Conservation (phyloP, 92 coral and sea anemone species). For the Anthopleura xanthogrammica region DNA sequence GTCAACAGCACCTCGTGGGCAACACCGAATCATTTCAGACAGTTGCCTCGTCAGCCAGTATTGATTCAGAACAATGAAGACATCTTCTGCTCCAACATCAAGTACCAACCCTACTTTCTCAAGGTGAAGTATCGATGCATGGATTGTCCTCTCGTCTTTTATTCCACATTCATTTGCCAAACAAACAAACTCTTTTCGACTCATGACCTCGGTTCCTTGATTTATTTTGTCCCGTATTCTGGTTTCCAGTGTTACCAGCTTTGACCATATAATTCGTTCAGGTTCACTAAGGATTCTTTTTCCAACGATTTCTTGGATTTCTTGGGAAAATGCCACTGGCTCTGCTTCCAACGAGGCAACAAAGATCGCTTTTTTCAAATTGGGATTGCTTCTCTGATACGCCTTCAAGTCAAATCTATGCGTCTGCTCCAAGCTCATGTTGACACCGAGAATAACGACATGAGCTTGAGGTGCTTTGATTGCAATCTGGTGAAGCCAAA, state of each 20-base stretch:
- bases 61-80: conserved; percentile 37
- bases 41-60: conserved; percentile 54
- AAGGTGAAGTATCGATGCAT: conserved; percentile 44
- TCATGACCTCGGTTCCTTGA: conserved; percentile 21
- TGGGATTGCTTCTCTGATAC: conserved; percentile 57
- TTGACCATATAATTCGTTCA: conserved; percentile 27
- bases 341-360: conserved; percentile 38
- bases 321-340: conserved; percentile 20
- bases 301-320: conserved; percentile 22
- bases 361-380: conserved; percentile 46
- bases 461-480: conserved; percentile 46
- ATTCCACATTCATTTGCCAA: conserved; percentile 68
- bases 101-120: conserved; percentile 55
- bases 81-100: conserved; percentile 35
- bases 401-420: conserved; percentile 52
- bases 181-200: conserved; percentile 34
- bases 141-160: conserved; percentile 31
- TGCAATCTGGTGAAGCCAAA: conserved; percentile 54
- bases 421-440: conserved; percentile 41
- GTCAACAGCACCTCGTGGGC: conserved; percentile 46
- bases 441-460: conserved; percentile 54
- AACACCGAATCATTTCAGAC: conserved; percentile 30
- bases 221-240: conserved; percentile 25
- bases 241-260: conserved; percentile 25
- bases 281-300: background rate